phyloP scores from a whole-genome alignment of 1,140 invertebrate genomes.

The Trissolcus basalis region DNA sequence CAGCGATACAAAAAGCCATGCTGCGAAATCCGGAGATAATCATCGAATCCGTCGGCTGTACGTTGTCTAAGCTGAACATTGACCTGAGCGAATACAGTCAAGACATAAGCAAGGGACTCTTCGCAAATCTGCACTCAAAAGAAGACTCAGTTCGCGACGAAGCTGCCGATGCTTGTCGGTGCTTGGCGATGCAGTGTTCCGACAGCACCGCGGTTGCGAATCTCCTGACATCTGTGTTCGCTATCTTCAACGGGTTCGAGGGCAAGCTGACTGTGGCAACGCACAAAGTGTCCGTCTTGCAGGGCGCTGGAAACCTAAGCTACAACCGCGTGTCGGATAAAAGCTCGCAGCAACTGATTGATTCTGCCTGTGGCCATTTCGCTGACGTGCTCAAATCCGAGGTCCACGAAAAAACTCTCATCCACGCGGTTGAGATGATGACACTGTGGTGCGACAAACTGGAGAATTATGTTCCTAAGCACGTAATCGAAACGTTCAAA shows the following conservation, averaged over 20 bases:
- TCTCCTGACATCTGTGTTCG: slow-evolving; percentile 86
- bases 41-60: slow-evolving; percentile 85
- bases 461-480: slow-evolving; percentile 81
- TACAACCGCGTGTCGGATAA: slow-evolving; percentile 81
- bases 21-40: slow-evolving; percentile 95
- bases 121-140: slow-evolving; percentile 87
- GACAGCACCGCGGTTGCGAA: slow-evolving; percentile 81
- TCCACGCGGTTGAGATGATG: slow-evolving; percentile 87
- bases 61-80: slow-evolving; percentile 83
- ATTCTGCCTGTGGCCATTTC: slow-evolving; percentile 81
- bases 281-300: slow-evolving; percentile 92
- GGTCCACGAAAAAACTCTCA: slow-evolving; percentile 93
- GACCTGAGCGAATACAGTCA: slow-evolving; percentile 87
- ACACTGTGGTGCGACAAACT: slow-evolving; percentile 86
- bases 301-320: slow-evolving; percentile 89
- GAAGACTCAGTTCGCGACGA: slow-evolving; percentile 85
- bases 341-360: slow-evolving; percentile 79
- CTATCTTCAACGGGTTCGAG: slow-evolving; percentile 91
- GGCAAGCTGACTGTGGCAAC: slow-evolving; percentile 93
- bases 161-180: slow-evolving; percentile 82
- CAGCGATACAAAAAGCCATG: slow-evolving; percentile 93
- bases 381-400: slow-evolving; percentile 90
- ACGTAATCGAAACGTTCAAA: slow-evolving; percentile 86
- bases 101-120: slow-evolving; percentile 88
- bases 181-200: slow-evolving; percentile 84